A percentile compares a stretch with the other conserved stretches of the same genome.
phyloP scores from a whole-genome alignment of 2,113 vertebrate genomes.

The Lagopus muta region DNA sequence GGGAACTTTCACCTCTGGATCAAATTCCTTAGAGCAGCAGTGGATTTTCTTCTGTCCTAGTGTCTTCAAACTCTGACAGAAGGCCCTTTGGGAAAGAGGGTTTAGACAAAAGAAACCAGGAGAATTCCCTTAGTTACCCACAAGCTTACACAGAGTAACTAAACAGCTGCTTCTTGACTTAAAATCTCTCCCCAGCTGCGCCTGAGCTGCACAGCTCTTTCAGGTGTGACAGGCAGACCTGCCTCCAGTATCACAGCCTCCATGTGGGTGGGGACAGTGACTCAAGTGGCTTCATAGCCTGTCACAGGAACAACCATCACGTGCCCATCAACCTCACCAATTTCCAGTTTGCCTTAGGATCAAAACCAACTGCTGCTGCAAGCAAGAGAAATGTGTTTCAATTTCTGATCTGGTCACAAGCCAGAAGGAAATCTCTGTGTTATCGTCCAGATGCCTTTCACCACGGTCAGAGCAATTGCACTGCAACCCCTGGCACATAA shows the following conservation, averaged over 20 bases:
- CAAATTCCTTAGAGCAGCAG: background rate
- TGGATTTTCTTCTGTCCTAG: slow-evolving; percentile 60
- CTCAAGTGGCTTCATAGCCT: slow-evolving; percentile 26
- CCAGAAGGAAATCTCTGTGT: background rate
- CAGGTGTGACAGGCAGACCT: slow-evolving; percentile 60
- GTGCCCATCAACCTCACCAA: background rate
- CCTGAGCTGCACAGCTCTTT: slow-evolving; percentile 11
- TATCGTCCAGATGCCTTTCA: background rate
- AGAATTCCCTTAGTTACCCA: slow-evolving; percentile 47
- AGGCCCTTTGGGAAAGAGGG: slow-evolving; percentile 17
- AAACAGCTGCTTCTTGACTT: slow-evolving; percentile 62
- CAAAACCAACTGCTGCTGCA: background rate
- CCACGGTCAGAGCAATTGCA: background rate
- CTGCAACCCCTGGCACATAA: background rate
- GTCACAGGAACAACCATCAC: background rate
- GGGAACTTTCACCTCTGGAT: slow-evolving; percentile 15
- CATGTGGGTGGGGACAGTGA: background rate
- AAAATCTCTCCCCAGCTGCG: slow-evolving; percentile 12
- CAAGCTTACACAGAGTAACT: slow-evolving; percentile 7
- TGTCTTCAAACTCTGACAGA: slow-evolving; percentile 47
- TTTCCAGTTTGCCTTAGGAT: background rate
- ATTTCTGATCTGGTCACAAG: background rate
- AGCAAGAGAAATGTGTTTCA: background rate
- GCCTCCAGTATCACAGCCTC: background rate
- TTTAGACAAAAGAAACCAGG: slow-evolving; percentile 37